Percentiles rank a stretch among this genome's conserved stretches.
Conservation (phyloP, 2,113 vertebrate genomes). For the Percopsis transmontana region DNA sequence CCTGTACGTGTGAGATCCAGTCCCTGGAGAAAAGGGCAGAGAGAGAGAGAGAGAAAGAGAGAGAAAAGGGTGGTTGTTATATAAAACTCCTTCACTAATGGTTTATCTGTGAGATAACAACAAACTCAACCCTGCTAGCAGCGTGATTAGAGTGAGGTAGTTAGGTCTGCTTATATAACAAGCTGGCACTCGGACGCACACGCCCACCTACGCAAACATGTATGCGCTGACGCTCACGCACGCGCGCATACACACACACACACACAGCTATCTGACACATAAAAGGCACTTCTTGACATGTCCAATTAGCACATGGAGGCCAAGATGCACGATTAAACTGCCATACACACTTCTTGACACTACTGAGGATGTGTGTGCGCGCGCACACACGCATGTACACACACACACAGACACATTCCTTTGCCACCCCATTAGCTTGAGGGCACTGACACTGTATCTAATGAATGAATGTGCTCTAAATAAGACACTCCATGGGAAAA, state of each 20-base stretch:
- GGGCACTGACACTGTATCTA: conserved; percentile 54
- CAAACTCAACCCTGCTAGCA: conserved; percentile 42
- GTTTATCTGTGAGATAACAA: conserved; percentile 39
- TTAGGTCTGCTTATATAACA: conserved; percentile 35
- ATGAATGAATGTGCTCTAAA: conserved; percentile 62
- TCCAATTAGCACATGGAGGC: conserved; percentile 38
- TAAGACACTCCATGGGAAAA: conserved; percentile 50
- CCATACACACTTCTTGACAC: conserved; percentile 13
- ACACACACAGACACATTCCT: conserved; percentile 16
- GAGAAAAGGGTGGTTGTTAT: conserved; percentile 18
- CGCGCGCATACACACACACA: conserved; percentile 12
- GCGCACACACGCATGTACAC: not conserved
- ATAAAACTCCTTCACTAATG: conserved; percentile 23
- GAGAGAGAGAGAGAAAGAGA: conserved; percentile 8
- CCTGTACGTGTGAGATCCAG: conserved; percentile 38
- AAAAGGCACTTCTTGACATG: conserved; percentile 27
- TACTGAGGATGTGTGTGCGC: conserved; percentile 7
- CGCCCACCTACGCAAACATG: conserved; percentile 1
- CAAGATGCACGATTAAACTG: conserved; percentile 32
- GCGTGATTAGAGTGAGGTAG: conserved; percentile 13
- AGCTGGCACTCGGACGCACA: not conserved
- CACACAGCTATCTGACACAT: conserved; percentile 12
- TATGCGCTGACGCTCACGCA: not conserved
- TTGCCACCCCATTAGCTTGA: conserved; percentile 20
- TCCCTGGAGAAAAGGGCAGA: conserved; percentile 41